Conservation (phyloP, 2,888 invertebrate species). For the Mayetiola destructor region DNA sequence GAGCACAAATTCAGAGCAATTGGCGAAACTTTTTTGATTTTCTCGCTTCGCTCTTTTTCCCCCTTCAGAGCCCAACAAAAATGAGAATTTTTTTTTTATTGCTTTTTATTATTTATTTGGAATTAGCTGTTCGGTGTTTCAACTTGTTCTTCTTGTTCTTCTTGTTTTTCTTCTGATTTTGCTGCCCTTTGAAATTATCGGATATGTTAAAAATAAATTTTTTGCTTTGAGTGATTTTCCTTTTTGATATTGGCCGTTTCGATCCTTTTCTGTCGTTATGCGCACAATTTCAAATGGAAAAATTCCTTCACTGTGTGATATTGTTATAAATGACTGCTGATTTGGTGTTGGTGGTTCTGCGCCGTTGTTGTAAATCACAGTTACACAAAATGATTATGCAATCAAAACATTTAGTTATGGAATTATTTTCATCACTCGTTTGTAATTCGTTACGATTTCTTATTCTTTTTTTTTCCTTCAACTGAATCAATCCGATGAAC, state of each 20-base stretch:
- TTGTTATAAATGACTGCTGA: too few relatives aligned
- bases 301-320: too few relatives aligned
- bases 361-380: conserved; percentile 3
- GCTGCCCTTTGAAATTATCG: background rate
- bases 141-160: background rate
- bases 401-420: background rate
- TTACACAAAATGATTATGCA: conserved; percentile 11
- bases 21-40: background rate
- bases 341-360: background rate
- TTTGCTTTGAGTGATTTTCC: too few relatives aligned
- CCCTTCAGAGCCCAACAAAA: too few relatives aligned
- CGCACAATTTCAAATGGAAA: too few relatives aligned
- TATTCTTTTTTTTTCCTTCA: background rate
- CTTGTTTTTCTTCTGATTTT: background rate
- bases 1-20: conserved; percentile 9
- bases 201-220: background rate
- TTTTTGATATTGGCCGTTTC: too few relatives aligned
- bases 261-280: background rate
- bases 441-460: background rate
- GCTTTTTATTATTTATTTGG: background rate
- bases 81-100: background rate
- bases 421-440: background rate
- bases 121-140: background rate
- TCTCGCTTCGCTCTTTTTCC: background rate
- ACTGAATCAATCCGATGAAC: too few relatives aligned